Evolutionary conservation across 2,888 invertebrate species (phyloP), one percentile per base, ranked within the genome.

Genomic region (Drosophila niveifrons): DNA sequence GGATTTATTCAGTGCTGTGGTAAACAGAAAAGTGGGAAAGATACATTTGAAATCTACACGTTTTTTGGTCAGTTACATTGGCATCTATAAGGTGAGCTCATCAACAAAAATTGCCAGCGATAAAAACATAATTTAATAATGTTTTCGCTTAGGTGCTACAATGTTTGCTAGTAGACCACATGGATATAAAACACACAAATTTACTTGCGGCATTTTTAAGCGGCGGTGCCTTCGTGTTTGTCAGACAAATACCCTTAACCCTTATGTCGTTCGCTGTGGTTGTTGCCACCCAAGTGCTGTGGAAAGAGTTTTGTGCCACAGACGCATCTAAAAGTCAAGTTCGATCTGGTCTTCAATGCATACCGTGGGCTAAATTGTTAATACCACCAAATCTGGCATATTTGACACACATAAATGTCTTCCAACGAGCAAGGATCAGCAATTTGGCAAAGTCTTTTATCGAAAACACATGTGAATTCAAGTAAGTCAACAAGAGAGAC

Each of bases 211-310:
- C 77, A 0, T 85, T 84, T 50, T 3, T 80, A 2, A 72, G 88
- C n/a, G 84, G 88, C 0, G 15, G 28, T 2, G 29, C 88, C 9
- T 82, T 69, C 31, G 43, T 51, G 2, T n/a, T 76, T 2, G 48
- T 75, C 0, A 53, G 48, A 2, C 71, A 72, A 2, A 34, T 44
- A 1, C 79, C 75, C 0, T 23, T 85, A 6, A 71, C 65, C n/a
- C 63, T 72, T 11, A 74, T 82, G 82, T 57, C 78, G 0, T 52
- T 75, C 6, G 75, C 74, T 0, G 28, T 74, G 4, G 64, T 85
- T n/a, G 75, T 78, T 17, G 78, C 88, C 10, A 53, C 6, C 1
- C 87, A 82, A 36, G 81, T 75, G 0, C 23, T 83, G 50, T 82
- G 87, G 87, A 50, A 63, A 46, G 43, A 75, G 18, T 36, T 83